A percentile compares a stretch with the other conserved stretches of the same genome.
Evolutionary conservation across 2,113 vertebrate genomes (phyloP).

Genomic region (Lampris megalopsis): DNA sequence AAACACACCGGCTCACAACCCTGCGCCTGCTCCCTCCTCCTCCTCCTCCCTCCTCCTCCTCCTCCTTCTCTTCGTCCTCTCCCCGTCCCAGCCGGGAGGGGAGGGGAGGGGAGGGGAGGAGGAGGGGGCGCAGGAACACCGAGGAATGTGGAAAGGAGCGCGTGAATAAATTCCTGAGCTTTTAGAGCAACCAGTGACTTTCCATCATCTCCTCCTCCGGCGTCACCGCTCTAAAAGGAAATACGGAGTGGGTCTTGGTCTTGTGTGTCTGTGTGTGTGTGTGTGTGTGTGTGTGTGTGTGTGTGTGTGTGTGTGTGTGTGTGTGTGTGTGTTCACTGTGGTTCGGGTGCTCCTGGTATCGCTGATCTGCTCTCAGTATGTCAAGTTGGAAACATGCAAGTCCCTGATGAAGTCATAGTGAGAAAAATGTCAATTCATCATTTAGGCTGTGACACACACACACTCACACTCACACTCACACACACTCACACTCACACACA

Average conservation of each 20-base stretch:
- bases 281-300: too few species aligned
- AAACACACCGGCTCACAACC: constrained; percentile 69
- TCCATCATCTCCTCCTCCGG: constrained; percentile 23
- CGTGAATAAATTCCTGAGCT: constrained; percentile 67
- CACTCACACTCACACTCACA: too few species aligned
- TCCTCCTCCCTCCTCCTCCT: constrained; percentile 1
- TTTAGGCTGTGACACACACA: too few species aligned
- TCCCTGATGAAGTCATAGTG: too few species aligned
- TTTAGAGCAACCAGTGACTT: constrained; percentile 33
- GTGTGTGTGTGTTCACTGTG: too few species aligned
- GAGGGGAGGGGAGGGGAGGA: constrained; percentile 49
- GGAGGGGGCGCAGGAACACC: constrained; percentile 42
- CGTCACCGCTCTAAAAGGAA: constrained; percentile 38
- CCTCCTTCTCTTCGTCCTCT: neutral
- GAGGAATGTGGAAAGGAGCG: constrained; percentile 71
- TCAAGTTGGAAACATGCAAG: too few species aligned
- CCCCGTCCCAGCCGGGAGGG: neutral
- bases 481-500: too few species aligned
- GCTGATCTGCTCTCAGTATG: too few species aligned
- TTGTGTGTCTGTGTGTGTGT: neutral
- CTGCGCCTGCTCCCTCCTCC: constrained; percentile 20
- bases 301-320: too few species aligned
- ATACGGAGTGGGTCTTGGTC: neutral
- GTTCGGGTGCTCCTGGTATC: too few species aligned
- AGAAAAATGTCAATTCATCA: too few species aligned